Base-by-base conservation (phyloP, 2,113 vertebrate species). In the Chunga burmeisteri region DNA sequence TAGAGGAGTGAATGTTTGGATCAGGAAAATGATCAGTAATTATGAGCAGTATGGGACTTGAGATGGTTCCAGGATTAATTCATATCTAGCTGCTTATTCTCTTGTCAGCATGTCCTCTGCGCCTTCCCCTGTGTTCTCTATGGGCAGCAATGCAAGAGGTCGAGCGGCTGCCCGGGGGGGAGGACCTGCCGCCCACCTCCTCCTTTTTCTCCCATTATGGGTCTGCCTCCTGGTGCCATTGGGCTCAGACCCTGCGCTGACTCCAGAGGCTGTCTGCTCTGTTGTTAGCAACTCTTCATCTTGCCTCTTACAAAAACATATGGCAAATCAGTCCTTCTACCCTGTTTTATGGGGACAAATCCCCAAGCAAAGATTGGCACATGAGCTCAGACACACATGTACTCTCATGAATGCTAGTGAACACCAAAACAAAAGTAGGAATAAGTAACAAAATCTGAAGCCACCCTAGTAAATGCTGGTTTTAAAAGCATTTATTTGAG, bases 21-120 rank as follows among this genome's bases (percentile, higher is more conserved):
- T 87, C 72, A 22, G 92, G 66, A 66, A 81, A 89, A 91, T 15
- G 61, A 72, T 52, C 47, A 63, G 68, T 95, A 92, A 94, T 93
- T 95, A 90, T 46, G 40, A 94, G 80, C 53, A 62, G 53, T 50
- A 13, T 8, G 46, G 50, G 59, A 52, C 86, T 82, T 89, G 82
- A 75, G 95, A 89, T 42, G 59, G 55, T 86, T 95, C 90, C 87
- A 92, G 73, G 73, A 87, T 63, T 79, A 30, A 75, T 79, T 89
- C 79, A 15, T 72, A 70, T 66, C 42, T 72, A 50, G 49, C 46
- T 88, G 81, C 55, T 93, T 61, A 62, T 71, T 87, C 77, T 88
- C 25, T 73, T 84, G 72, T 83, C 85, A 77, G 88, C 46, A 25
- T 94, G 87, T 87, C 61, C 66, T 75, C 67, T 83, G 55, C 26